These are phyloP conservation scores for Gopherus evgoodei DNA, from an alignment of 2,113 vertebrate genomes.

Conservation along the genomic window DNA sequence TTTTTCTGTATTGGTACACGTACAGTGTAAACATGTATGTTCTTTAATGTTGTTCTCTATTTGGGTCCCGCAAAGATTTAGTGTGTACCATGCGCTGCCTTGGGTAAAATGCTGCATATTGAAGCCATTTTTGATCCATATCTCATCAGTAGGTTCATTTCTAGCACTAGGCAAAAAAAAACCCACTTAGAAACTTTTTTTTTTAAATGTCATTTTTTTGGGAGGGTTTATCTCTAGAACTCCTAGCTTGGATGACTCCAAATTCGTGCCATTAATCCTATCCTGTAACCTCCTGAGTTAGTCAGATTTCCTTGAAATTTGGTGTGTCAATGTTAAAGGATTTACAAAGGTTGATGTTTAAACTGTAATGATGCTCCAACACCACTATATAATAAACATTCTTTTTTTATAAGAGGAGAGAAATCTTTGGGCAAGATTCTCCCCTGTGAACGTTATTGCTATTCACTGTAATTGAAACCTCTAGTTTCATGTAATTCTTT, in stretches of 20 bases:
- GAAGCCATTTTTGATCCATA: not conserved
- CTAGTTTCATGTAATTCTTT: not conserved
- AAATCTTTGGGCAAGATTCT: too few relatives aligned
- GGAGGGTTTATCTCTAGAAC: not conserved
- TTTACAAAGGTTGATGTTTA: not conserved
- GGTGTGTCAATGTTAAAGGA: not conserved
- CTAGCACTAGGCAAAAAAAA: not conserved
- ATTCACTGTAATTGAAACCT: not conserved
- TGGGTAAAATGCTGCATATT: not conserved
- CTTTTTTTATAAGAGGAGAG: too few relatives aligned
- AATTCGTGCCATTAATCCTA: not conserved
- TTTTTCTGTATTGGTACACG: not conserved
- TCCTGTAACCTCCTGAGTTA: not conserved
- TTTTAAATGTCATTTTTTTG: not conserved
- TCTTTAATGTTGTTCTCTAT: not conserved
- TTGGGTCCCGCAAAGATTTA: not conserved
- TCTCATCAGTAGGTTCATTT: not conserved
- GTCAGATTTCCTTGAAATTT: not conserved
- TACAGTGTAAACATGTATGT: not conserved
- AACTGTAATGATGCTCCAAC: not conserved
- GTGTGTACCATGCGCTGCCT: not conserved
- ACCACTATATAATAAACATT: not conserved
- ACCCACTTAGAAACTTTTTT: not conserved
- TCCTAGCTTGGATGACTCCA: not conserved
- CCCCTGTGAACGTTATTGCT: too few relatives aligned